phyloP scores from a whole-genome alignment of 2,797 vertebrate genomes.

The Acrocephalus scirpaceus region DNA sequence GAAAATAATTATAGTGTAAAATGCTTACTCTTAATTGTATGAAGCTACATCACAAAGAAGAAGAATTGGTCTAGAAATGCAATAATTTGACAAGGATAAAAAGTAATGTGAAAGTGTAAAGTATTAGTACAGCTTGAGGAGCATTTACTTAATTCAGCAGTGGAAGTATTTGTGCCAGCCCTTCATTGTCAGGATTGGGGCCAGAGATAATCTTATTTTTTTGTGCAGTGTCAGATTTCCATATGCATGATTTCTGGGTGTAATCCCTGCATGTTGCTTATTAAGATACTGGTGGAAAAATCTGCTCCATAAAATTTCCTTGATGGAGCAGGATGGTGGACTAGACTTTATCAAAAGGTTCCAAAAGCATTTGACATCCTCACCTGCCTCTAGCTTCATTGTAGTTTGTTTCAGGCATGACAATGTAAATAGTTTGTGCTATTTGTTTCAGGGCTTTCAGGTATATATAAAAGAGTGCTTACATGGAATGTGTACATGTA shows the following conservation, averaged over 20 bases:
- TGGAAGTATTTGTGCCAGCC: neutral
- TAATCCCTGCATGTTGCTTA: neutral
- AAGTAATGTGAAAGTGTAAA: neutral
- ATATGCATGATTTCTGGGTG: neutral
- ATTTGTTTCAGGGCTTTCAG: constrained; percentile 66
- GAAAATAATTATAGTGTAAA: neutral
- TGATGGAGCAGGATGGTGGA: neutral
- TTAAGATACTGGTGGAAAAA: neutral
- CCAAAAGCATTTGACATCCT: neutral
- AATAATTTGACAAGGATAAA: neutral
- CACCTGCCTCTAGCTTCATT: accelerated
- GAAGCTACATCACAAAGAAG: neutral
- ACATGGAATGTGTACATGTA: neutral
- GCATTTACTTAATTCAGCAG: neutral
- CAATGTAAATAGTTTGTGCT: constrained; percentile 47
- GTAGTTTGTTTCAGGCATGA: constrained; percentile 18
- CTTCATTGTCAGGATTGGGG: neutral
- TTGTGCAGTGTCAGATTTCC: neutral
- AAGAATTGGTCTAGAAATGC: neutral
- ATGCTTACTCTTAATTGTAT: neutral
- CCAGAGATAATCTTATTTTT: neutral
- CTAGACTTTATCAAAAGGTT: neutral
- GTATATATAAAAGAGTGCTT: too few relatives aligned
- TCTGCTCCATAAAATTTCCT: neutral
- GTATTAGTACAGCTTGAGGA: neutral